Evolutionary conservation across 2,797 vertebrate genomes (phyloP).

Genomic region (Potorous gilbertii): DNA sequence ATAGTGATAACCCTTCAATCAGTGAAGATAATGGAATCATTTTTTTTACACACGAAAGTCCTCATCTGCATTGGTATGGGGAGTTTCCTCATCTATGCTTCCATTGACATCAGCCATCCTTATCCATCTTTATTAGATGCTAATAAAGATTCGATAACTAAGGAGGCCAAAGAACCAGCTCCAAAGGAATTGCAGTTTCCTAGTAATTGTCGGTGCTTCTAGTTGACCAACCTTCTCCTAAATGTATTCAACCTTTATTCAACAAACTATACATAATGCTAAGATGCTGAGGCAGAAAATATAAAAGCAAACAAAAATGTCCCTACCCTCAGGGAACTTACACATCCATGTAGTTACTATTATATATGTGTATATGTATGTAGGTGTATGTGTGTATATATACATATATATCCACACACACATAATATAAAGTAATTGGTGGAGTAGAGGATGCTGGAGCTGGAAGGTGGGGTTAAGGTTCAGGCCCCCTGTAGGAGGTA

Average conservation of each 20-base stretch:
- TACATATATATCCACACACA: neutral
- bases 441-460: neutral
- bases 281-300: neutral
- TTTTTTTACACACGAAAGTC: neutral
- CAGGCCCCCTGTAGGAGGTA: neutral
- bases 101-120: neutral
- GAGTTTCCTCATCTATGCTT: neutral
- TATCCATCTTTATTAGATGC: neutral
- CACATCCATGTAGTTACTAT: neutral
- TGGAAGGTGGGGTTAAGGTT: neutral
- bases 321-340: too few species aligned
- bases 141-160: neutral
- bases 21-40: neutral
- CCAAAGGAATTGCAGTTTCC: neutral
- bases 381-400: neutral
- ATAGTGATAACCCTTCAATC: neutral
- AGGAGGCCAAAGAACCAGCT: neutral
- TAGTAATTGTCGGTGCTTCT: neutral
- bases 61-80: neutral
- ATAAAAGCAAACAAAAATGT: neutral
- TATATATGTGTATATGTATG: neutral
- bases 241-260: neutral
- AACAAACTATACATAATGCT: neutral
- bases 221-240: neutral
- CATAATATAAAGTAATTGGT: neutral